Conservation (phyloP, 2,888 invertebrate species). For the Eustalomyia histrio region DNA sequence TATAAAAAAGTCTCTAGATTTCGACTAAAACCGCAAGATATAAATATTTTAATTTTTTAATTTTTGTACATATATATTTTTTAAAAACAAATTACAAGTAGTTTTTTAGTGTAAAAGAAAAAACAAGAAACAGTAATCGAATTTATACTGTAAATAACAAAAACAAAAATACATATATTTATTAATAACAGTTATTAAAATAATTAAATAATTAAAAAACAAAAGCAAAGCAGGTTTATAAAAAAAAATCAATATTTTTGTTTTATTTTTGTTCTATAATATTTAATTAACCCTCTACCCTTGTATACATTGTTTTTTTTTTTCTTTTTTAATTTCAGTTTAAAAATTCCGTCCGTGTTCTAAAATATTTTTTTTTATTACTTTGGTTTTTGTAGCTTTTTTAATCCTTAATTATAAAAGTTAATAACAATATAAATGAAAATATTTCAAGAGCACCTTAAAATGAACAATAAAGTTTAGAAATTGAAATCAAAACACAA, state of each 20-base stretch:
- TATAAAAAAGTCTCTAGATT: constrained; percentile 30
- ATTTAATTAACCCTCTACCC: constrained; percentile 19
- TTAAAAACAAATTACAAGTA: constrained; percentile 31
- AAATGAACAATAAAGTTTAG: constrained; percentile 71
- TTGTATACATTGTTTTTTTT: constrained; percentile 42
- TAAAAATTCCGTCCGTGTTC: constrained; percentile 67
- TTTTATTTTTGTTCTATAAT: constrained; percentile 4
- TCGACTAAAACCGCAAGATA: constrained; percentile 14
- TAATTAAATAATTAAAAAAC: constrained; percentile 35
- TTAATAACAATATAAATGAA: constrained; percentile 59
- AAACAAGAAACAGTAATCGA: constrained; percentile 65
- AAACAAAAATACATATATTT: constrained; percentile 68
- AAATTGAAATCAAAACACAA: constrained; percentile 63
- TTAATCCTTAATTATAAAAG: constrained; percentile 42
- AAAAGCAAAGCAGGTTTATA: constrained; percentile 58
- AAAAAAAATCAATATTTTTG: constrained; percentile 15
- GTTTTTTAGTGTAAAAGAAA: constrained; percentile 36
- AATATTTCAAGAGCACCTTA: constrained; percentile 72
- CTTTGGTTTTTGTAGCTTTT: constrained; percentile 5
- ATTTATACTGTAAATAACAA: constrained; percentile 64
- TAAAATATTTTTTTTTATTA: constrained; percentile 21
- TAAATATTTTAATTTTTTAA: constrained; percentile 20
- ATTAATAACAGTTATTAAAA: constrained; percentile 46
- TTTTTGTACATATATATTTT: constrained; percentile 40
- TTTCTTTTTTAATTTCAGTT: constrained; percentile 59